Percentiles rank a stretch among this genome's conserved stretches.
These are phyloP conservation scores for Eueremaeus valkanovi DNA, from an alignment of 2,888 invertebrate species.

Conservation along the genomic window DNA sequence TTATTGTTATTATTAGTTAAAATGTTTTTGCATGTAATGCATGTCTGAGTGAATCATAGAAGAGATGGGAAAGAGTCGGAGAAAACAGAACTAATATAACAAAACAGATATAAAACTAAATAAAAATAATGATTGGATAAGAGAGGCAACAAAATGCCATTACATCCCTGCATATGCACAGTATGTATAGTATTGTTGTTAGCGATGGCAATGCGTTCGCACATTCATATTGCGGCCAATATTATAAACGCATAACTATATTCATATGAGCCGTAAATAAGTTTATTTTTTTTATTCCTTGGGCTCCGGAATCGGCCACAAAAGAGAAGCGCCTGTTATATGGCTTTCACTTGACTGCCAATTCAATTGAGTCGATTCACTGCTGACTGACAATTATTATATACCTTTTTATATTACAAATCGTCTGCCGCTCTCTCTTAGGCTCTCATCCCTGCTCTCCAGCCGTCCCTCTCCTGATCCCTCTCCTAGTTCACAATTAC, in stretches of 20 bases:
- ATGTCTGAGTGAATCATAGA: neutral
- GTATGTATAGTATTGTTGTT: no score
- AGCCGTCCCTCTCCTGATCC: no score
- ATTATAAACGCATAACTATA: no score
- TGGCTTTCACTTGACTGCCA: neutral
- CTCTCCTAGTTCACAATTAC: neutral
- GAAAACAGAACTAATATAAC: neutral
- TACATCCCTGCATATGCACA: neutral
- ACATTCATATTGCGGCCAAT: no score
- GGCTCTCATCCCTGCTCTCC: no score
- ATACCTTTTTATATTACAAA: conserved; percentile 3
- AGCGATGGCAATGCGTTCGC: no score
- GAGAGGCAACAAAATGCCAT: neutral
- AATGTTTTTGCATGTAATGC: neutral
- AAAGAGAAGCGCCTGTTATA: neutral
- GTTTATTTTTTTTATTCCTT: no score
- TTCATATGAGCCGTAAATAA: no score
- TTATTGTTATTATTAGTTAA: neutral
- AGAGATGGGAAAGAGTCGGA: neutral
- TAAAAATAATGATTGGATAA: neutral
- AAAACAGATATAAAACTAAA: neutral
- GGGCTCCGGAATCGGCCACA: neutral
- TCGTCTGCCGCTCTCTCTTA: neutral
- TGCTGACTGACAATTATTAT: neutral
- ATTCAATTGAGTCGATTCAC: conserved; percentile 1